These are phyloP conservation scores for Cryptotermes secundus DNA, from an alignment of 1,140 invertebrate species.

Conservation along the genomic window DNA sequence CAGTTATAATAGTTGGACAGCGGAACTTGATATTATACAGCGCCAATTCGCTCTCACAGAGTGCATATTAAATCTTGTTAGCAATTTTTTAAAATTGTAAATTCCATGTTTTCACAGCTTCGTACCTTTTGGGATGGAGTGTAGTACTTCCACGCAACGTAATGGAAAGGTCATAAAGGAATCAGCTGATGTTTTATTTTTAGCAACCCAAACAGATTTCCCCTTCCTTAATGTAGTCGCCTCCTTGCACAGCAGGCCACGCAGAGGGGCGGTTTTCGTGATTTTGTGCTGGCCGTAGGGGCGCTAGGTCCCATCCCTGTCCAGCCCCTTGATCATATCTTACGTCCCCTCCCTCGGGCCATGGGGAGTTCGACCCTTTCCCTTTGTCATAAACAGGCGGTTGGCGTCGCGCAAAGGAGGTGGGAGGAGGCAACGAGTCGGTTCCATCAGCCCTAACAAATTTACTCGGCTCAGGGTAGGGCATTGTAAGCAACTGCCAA, in stretches of 20 bases:
- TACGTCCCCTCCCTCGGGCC: slow-evolving; percentile 22
- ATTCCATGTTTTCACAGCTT: too few relatives aligned
- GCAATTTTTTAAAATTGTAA: too few relatives aligned
- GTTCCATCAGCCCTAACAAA: slow-evolving; percentile 27
- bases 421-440: slow-evolving; percentile 33
- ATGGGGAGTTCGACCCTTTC: slow-evolving; percentile 27
- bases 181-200: slow-evolving; percentile 6
- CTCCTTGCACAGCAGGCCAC: slow-evolving; percentile 12
- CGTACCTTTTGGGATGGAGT: too few relatives aligned
- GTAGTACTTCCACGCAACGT: too few relatives aligned
- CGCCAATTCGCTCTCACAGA: too few relatives aligned
- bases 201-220: background rate
- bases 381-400: slow-evolving; percentile 32
- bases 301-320: slow-evolving; percentile 12
- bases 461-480: slow-evolving; percentile 31
- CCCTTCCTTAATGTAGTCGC: background rate
- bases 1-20: too few relatives aligned
- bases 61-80: too few relatives aligned
- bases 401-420: slow-evolving; percentile 31
- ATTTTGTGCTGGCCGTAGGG: slow-evolving; percentile 17
- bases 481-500: slow-evolving; percentile 38
- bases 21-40: too few relatives aligned
- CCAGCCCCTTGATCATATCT: slow-evolving; percentile 21
- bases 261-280: slow-evolving; percentile 15
- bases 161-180: background rate